Percentiles rank a stretch among this genome's conserved stretches.
These are phyloP conservation scores for Laterallus jamaicensis DNA, from an alignment of 2,113 vertebrate genomes.

Conservation along the genomic window DNA sequence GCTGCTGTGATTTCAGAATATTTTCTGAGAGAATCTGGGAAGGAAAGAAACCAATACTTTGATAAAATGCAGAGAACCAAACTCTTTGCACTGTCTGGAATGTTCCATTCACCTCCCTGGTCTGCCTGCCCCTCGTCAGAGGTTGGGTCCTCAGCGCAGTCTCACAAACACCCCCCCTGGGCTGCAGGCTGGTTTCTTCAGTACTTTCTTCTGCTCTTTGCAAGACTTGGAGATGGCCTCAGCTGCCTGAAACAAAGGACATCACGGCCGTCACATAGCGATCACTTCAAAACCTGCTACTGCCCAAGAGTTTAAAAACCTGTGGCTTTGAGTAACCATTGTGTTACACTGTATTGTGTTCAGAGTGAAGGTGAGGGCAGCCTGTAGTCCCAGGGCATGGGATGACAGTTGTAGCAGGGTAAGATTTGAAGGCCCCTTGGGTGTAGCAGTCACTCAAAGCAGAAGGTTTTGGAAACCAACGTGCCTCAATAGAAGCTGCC, in stretches of 20 bases:
- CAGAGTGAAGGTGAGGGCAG: neutral
- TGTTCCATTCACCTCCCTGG: neutral
- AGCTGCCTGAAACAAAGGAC: constrained; percentile 55
- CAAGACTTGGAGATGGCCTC: neutral
- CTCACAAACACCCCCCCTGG: constrained; percentile 66
- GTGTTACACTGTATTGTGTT: neutral
- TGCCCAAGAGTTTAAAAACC: neutral
- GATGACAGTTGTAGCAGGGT: neutral
- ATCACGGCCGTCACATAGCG: neutral
- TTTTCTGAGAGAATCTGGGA: no score
- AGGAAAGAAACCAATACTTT: neutral
- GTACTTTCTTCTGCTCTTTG: constrained; percentile 65
- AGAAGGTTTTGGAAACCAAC: neutral
- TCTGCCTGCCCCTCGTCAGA: fast-evolving
- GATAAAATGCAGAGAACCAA: neutral
- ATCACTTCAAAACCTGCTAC: neutral
- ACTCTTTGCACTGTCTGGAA: neutral
- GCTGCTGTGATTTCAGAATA: neutral
- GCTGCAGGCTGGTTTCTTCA: constrained; percentile 46
- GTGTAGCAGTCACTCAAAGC: neutral
- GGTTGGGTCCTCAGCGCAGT: neutral
- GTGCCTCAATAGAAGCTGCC: neutral
- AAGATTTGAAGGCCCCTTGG: neutral
- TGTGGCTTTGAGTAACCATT: neutral
- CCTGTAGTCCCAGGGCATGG: neutral